Evolutionary conservation across 1,140 invertebrate genomes (phyloP), one percentile per base, ranked within the genome.

Genomic region (Hyles vespertilio): DNA sequence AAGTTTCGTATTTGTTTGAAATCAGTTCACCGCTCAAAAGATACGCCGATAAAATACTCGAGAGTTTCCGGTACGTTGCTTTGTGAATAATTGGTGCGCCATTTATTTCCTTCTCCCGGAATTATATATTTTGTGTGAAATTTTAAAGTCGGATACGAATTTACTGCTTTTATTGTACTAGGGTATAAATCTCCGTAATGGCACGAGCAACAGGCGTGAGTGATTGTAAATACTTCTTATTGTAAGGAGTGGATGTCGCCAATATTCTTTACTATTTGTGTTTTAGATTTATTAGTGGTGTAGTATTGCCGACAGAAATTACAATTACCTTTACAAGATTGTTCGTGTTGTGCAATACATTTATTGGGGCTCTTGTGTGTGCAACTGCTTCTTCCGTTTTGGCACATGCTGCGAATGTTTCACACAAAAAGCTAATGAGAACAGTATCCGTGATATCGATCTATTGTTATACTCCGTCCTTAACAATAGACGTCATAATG

Each of bases 1-100:
- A 71, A 72, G 72, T 75, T 77, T 69, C 74, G 67, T 80, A 81
- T 84, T 85, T 84, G 81, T 83, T 82, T 81, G 78, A 82, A 85
- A 80, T 76, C 73, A 72, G 67, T 57, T 50, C 67, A 57, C 58
- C 67, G 65, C 72, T 83, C 66, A 79, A 83, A 79, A 78, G 77
- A 76, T 67, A 22, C 50, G 69, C 62, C 74, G 72, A 74, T 82
- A 81, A 84, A 80, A 78, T 81, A 80, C 81, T 85, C 67, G 70
- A 84, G 79, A 76, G 77, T 80, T 88, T 88, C 85, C 85, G 85
- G 85, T 74, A 72, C 69, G 74, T 34, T 71, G 77, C 70, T 56
- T 69, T 65, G 66, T 76, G 65, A 74, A 84, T 83, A 81, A 83
- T 87, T 76, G 78, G 72, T 71, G 63, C 62, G 74, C 75, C 72